Conservation (phyloP, 2,888 invertebrate species). For the Nomada goodeniana region DNA sequence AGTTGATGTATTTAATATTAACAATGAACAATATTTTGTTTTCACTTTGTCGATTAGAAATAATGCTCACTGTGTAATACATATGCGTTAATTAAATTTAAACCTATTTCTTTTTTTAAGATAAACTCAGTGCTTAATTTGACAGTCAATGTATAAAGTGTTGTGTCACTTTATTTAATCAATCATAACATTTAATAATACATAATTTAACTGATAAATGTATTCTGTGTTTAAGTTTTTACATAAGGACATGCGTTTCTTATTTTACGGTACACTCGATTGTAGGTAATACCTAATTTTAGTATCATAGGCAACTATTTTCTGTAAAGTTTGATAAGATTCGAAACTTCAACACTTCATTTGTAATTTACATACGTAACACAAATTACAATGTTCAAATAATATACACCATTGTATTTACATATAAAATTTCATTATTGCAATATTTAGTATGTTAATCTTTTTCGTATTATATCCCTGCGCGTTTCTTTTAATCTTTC, state of each 20-base stretch:
- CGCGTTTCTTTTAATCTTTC: constrained; percentile 39
- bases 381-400: constrained; percentile 67
- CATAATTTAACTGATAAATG: constrained; percentile 83
- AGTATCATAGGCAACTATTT: constrained; percentile 83
- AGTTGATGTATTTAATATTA: neutral
- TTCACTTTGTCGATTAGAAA: neutral
- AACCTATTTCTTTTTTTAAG: constrained; percentile 9
- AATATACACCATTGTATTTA: constrained; percentile 67
- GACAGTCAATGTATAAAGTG: constrained; percentile 80
- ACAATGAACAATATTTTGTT: neutral
- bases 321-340: constrained; percentile 82
- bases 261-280: constrained; percentile 82
- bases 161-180: constrained; percentile 83
- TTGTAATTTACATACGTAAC: constrained; percentile 81
- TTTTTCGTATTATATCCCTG: constrained; percentile 51
- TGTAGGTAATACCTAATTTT: constrained; percentile 79
- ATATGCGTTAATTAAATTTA: constrained; percentile 2
- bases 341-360: constrained; percentile 80
- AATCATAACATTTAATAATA: constrained; percentile 84
- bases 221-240: constrained; percentile 80
- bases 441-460: constrained; percentile 59
- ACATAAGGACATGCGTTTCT: constrained; percentile 82
- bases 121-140: constrained; percentile 60
- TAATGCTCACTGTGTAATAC: neutral
- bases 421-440: constrained; percentile 70